Percentiles rank a stretch among this genome's conserved stretches.
phyloP scores from a whole-genome alignment of 2,888 invertebrate genomes.

The Cosmia pyralina region DNA sequence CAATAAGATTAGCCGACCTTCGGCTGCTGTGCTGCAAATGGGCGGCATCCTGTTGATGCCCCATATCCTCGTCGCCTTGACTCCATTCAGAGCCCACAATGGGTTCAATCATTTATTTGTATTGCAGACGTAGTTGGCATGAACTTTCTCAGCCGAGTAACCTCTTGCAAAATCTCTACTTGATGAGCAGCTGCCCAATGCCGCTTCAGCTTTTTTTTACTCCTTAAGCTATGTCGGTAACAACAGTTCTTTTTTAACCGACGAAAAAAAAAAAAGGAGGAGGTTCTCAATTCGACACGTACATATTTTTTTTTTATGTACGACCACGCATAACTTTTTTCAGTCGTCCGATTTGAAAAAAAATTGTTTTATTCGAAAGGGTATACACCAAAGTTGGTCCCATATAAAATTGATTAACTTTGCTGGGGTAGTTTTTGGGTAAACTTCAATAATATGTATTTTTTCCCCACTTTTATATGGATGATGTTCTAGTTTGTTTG shows the following conservation, averaged over 20 bases:
- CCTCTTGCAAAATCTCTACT: background rate
- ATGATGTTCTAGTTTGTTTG: no score
- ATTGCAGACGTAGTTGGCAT: background rate
- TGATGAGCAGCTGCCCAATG: background rate
- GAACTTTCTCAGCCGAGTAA: background rate
- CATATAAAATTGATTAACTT: no score
- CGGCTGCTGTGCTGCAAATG: constrained; percentile 52
- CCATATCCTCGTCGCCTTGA: constrained; percentile 59
- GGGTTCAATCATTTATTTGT: constrained; percentile 31
- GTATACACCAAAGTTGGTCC: no score
- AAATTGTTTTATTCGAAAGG: no score
- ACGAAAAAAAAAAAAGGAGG: no score
- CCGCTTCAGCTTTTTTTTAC: background rate
- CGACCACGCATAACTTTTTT: no score
- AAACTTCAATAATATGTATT: no score
- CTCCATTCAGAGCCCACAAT: constrained; percentile 52
- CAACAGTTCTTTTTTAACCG: background rate
- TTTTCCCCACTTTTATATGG: no score
- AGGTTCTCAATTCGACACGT: no score
- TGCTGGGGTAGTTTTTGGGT: no score
- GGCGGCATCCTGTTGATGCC: constrained; percentile 57
- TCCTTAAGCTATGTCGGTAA: background rate
- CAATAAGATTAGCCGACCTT: constrained; percentile 45
- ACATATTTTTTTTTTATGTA: no score
- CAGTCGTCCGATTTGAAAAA: no score